Conservation (phyloP, 2,888 invertebrate genomes). For the Megamerina dolium region DNA sequence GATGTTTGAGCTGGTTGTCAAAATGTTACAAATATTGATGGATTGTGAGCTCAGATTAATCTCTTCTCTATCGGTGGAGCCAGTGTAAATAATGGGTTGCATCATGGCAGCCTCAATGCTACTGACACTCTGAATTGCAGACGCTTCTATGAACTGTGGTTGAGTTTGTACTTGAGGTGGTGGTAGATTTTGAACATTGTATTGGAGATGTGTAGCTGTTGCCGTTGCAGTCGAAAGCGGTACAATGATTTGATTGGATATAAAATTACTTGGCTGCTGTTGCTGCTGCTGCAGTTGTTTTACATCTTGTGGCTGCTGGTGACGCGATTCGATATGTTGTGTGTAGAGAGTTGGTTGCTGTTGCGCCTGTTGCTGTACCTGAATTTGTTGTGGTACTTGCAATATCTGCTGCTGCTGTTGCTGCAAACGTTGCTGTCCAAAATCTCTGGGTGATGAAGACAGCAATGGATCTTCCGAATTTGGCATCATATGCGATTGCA, state of each 20-base stretch:
- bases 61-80: conserved; percentile 27
- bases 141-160: conserved; percentile 16
- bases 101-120: conserved; percentile 21
- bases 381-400: conserved; percentile 19
- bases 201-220: conserved; percentile 16
- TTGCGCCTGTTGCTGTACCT: conserved; percentile 11
- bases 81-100: conserved; percentile 27
- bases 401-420: conserved; percentile 23
- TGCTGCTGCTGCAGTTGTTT: conserved; percentile 9
- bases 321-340: conserved; percentile 3
- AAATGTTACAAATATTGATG: background rate
- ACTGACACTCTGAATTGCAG: conserved; percentile 14
- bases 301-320: conserved; percentile 15
- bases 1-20: background rate
- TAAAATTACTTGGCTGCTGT: conserved; percentile 24
- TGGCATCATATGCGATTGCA: conserved; percentile 79
- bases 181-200: conserved; percentile 25
- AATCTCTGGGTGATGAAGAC: conserved; percentile 78
- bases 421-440: conserved; percentile 47
- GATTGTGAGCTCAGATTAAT: conserved; percentile 20
- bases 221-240: conserved; percentile 8
- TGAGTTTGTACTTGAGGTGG: conserved; percentile 27
- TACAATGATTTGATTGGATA: conserved; percentile 18
- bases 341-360: conserved; percentile 19
- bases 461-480: conserved; percentile 80